Percentiles rank a stretch among this genome's conserved stretches.
These are phyloP conservation scores for Diorhabda carinulata DNA, from an alignment of 1,140 invertebrate species.

Conservation along the genomic window DNA sequence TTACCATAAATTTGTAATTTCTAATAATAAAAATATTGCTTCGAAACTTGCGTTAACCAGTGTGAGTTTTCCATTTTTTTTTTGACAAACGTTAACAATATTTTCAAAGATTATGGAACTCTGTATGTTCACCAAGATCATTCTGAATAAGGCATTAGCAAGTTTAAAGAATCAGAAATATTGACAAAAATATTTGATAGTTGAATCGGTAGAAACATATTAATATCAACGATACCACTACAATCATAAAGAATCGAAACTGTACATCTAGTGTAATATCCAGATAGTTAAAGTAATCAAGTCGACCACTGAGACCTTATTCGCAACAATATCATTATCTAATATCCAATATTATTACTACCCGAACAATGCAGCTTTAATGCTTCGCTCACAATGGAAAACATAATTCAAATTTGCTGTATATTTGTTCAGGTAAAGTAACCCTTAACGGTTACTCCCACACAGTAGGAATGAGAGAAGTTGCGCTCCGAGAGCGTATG, in stretches of 20 bases:
- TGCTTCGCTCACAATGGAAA: conserved; percentile 21
- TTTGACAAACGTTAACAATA: too few species aligned
- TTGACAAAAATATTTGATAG: too few species aligned
- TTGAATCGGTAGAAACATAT: too few species aligned
- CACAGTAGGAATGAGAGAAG: conserved; percentile 6
- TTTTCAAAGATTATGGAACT: too few species aligned
- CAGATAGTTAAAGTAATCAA: conserved; percentile 12
- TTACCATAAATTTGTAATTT: too few species aligned
- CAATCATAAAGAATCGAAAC: background rate
- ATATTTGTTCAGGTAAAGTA: conserved; percentile 17
- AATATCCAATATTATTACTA: conserved; percentile 26
- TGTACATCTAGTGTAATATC: background rate
- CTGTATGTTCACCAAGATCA: too few species aligned
- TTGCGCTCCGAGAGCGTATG: conserved; percentile 4
- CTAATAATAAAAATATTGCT: too few species aligned
- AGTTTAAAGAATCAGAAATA: too few species aligned
- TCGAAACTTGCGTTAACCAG: too few species aligned
- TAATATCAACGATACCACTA: too few species aligned
- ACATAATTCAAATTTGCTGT: conserved; percentile 23
- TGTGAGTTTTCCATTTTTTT: too few species aligned
- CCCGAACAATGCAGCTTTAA: conserved; percentile 19
- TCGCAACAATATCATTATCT: conserved; percentile 26
- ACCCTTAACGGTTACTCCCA: conserved; percentile 9
- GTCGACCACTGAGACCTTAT: conserved; percentile 12
- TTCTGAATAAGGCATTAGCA: too few species aligned